Percentiles rank a stretch among this genome's conserved stretches.
Conservation (phyloP, 2,113 vertebrate species). For the Philantomba maxwellii region DNA sequence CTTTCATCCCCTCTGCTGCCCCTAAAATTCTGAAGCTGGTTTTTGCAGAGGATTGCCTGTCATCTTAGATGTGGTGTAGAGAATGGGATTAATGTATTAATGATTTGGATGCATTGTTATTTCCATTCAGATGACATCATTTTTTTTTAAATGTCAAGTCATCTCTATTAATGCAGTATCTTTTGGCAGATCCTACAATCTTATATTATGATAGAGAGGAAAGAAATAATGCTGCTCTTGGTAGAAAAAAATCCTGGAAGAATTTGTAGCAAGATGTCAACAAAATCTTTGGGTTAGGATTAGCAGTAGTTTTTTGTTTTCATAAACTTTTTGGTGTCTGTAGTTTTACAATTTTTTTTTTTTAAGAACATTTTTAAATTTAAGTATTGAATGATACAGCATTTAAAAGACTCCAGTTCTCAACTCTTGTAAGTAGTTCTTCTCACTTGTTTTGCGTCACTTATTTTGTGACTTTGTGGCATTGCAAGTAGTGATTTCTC, state of each 20-base stretch:
- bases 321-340: not conserved
- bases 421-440: not conserved
- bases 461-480: slow-evolving; percentile 51
- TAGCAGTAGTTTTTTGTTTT: not conserved
- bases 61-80: not conserved
- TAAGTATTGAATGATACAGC: slow-evolving; percentile 8
- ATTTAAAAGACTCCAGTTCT: slow-evolving; percentile 9
- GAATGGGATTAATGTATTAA: not conserved
- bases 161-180: slow-evolving; percentile 35
- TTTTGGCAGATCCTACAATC: not conserved
- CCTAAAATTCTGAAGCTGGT: not conserved
- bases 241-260: slow-evolving; percentile 20
- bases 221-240: not conserved
- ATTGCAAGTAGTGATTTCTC: slow-evolving; percentile 46
- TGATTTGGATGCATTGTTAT: not conserved
- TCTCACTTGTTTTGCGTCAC: slow-evolving; percentile 25
- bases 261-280: slow-evolving; percentile 14
- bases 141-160: slow-evolving; percentile 47
- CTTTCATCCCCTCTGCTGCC: not conserved
- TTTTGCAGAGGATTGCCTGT: not conserved
- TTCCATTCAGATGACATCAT: slow-evolving; percentile 12
- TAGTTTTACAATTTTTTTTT: not conserved
- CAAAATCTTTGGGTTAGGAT: not conserved
- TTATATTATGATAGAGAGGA: slow-evolving; percentile 13
- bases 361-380: not conserved